phyloP scores from a whole-genome alignment of 2,113 vertebrate species.

The Aphelocoma coerulescens region DNA sequence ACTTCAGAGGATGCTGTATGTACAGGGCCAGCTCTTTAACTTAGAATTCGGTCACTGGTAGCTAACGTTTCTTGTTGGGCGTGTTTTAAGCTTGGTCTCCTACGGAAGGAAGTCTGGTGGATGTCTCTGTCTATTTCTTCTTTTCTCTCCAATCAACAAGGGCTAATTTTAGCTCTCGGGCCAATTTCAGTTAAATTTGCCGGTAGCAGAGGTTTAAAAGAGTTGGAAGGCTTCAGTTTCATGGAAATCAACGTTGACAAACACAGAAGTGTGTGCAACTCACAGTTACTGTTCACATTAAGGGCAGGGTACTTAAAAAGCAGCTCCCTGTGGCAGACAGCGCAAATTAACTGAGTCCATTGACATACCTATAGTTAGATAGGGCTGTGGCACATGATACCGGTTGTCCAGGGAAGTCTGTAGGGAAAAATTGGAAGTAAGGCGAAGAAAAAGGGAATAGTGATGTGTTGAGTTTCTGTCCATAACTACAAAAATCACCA shows the following conservation, averaged over 20 bases:
- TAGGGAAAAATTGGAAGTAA: neutral
- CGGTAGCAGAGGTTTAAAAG: neutral
- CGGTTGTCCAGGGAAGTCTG: fast-evolving
- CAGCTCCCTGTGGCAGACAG: neutral
- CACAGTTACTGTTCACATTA: fast-evolving
- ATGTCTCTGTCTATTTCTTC: fast-evolving
- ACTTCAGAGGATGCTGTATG: fast-evolving
- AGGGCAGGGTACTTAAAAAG: neutral
- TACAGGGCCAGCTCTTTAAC: neutral
- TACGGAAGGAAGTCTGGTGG: neutral
- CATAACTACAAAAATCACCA: neutral
- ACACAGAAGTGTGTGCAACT: neutral
- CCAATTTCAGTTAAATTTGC: neutral
- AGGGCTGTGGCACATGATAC: fast-evolving
- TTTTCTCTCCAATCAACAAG: too few relatives aligned
- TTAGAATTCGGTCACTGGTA: neutral
- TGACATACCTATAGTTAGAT: fast-evolving
- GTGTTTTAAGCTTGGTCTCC: neutral
- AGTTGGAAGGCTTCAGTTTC: neutral
- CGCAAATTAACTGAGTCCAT: neutral
- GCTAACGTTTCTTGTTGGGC: neutral
- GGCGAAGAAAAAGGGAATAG: neutral
- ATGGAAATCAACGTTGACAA: neutral
- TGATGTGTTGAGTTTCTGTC: neutral
- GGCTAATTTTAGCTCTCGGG: too few relatives aligned